Evolutionary conservation across 2,888 invertebrate species (phyloP), one percentile per base, ranked within the genome.

Genomic region (Chironomus tentans): DNA sequence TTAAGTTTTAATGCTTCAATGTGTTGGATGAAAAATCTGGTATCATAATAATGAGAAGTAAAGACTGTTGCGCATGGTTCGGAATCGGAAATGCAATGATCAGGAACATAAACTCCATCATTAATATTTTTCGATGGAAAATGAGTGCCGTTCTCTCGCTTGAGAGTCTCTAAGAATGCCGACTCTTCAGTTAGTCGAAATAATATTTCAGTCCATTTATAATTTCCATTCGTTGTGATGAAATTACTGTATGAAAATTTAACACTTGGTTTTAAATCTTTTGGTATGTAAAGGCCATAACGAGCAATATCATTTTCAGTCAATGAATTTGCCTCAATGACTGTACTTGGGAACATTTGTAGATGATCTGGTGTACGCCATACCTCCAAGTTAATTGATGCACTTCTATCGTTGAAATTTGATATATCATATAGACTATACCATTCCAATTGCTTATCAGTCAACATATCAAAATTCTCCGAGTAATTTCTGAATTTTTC

Each of bases 351-450:
- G 82, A 82, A 79, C 81, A 81, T 61, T 78, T 85, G 83, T 79
- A 88, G 88, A 74, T 86, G 85, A 65, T 89, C 87, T 0, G 90
- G 87, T 22, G 88, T 86, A 77, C 89, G 84, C 90, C 91, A 91
- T 0, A 90, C 89, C 81, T 91, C 92, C 80, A 92, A 82, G 81
- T 92, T 56, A 56, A 56, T 56, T 56, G 56, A 56, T 56, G 38
- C 38, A 38, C 38, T 38, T 38, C 18, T n/a, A 7, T 56, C 56
- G 2, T 56, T 7, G 4, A 56, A 18, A 5, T 56, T 6, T 6
- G 18, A 15, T 15, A 15, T 3, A 15, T 56, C 18, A 56, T 24
- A 22, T 28, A 24, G 10, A 61, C 13, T 65, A 46, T 28, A 38
- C 38, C 38, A 47, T 65, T 15, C 56, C 15, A 7, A 1, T 2